Evolutionary conservation across 2,888 invertebrate species (phyloP).

Genomic region (Drosophila sordidula): DNA sequence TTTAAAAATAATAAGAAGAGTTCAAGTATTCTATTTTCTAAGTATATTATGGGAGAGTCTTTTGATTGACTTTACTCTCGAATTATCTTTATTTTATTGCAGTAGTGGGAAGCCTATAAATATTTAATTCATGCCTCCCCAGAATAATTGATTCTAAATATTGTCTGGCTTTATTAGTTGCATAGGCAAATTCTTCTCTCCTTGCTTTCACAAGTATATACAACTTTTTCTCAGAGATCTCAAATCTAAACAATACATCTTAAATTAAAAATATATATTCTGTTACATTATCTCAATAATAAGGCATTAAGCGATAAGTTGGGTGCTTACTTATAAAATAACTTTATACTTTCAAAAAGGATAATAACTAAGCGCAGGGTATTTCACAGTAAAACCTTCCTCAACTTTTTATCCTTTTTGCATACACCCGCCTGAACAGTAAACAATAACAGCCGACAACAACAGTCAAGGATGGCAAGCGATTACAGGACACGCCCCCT

Average conservation of each 20-base stretch:
- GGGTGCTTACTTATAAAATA: neutral
- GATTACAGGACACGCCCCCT: slow-evolving; percentile 66
- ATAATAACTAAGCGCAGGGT: slow-evolving; percentile 31
- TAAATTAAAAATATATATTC: neutral
- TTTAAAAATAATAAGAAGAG: no score
- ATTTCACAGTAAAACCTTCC: slow-evolving; percentile 24
- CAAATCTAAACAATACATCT: neutral
- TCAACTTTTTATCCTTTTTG: slow-evolving; percentile 22
- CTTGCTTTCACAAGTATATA: no score
- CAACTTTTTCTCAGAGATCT: no score
- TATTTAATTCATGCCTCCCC: no score
- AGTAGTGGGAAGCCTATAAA: no score
- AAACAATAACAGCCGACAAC: slow-evolving; percentile 70
- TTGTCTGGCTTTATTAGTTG: no score
- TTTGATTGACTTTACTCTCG: no score
- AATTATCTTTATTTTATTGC: no score
- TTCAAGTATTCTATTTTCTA: neutral
- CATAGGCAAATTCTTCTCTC: no score
- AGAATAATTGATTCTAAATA: no score
- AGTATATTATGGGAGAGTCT: neutral
- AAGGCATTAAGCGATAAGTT: slow-evolving; percentile 8
- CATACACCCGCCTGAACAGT: slow-evolving; percentile 50
- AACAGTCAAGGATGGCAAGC: slow-evolving; percentile 62
- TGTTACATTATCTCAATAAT: neutral
- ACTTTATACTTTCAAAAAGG: neutral